Percentiles rank a stretch among this genome's conserved stretches.
Conservation (phyloP, 2,113 vertebrate genomes). For the Tricholaema leucomelas region DNA sequence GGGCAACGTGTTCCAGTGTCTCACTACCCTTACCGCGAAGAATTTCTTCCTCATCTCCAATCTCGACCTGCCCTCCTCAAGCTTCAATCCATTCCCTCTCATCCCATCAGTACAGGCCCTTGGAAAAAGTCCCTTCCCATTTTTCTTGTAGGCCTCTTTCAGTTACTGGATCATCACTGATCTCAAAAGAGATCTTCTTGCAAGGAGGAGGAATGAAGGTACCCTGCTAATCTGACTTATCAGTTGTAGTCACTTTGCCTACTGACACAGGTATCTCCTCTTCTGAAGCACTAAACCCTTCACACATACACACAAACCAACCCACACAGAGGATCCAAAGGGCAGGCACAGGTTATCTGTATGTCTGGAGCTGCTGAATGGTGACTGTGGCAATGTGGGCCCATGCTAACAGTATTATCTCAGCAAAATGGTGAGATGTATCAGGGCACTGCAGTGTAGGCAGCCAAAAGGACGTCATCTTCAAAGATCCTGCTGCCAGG, state of each 20-base stretch:
- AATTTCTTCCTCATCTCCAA: too few relatives aligned
- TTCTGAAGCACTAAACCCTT: background rate
- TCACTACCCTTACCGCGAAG: too few relatives aligned
- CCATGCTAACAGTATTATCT: background rate
- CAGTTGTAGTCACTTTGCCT: background rate
- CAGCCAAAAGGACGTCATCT: background rate
- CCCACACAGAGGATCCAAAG: background rate
- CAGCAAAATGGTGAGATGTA: background rate
- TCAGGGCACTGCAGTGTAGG: background rate
- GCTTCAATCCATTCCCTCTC: too few relatives aligned
- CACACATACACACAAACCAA: background rate
- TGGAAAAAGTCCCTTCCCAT: too few relatives aligned
- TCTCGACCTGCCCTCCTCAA: too few relatives aligned
- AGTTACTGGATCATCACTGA: background rate
- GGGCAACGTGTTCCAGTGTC: too few relatives aligned
- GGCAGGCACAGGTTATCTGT: background rate
- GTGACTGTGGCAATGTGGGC: background rate
- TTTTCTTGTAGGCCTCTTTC: too few relatives aligned
- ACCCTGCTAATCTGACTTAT: background rate
- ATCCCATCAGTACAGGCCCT: too few relatives aligned
- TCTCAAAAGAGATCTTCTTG: background rate
- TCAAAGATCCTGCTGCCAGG: background rate
- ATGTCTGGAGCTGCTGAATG: background rate
- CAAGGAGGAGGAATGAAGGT: background rate
- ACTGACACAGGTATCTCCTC: background rate